Evolutionary conservation across 2,888 invertebrate genomes (phyloP).

Genomic region (Leptogaster cylindrica): DNA sequence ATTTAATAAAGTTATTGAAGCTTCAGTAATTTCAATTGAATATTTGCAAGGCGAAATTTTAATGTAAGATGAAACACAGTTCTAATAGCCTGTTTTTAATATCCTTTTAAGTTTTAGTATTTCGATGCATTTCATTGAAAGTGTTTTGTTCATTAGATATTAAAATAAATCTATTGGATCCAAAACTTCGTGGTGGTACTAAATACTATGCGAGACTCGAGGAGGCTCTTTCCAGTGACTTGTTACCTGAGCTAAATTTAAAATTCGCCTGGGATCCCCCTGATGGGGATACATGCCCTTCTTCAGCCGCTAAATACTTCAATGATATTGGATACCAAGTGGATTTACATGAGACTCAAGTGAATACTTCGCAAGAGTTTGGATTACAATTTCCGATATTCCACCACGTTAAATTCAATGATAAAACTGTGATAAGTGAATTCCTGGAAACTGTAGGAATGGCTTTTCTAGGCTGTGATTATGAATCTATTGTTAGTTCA

Average conservation of each 20-base stretch:
- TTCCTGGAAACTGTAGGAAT: slow-evolving; percentile 67
- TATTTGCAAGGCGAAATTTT: no score
- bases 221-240: slow-evolving; percentile 41
- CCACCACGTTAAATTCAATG: slow-evolving; percentile 50
- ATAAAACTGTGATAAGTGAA: slow-evolving; percentile 53
- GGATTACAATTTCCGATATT: slow-evolving; percentile 61
- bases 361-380: slow-evolving; percentile 55
- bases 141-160: slow-evolving; percentile 44
- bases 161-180: slow-evolving; percentile 46
- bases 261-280: slow-evolving; percentile 64
- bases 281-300: slow-evolving; percentile 64
- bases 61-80: no score
- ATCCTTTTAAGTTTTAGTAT: neutral
- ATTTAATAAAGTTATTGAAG: neutral
- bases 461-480: slow-evolving; percentile 62
- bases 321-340: slow-evolving; percentile 61
- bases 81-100: neutral
- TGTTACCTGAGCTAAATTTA: slow-evolving; percentile 36
- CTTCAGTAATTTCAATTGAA: slow-evolving; percentile 21
- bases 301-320: slow-evolving; percentile 68
- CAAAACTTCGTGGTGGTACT: slow-evolving; percentile 25
- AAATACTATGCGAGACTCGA: slow-evolving; percentile 41
- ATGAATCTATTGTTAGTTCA: slow-evolving; percentile 56
- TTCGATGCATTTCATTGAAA: slow-evolving; percentile 9
- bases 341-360: slow-evolving; percentile 61